Evolutionary conservation across 2,113 vertebrate species (phyloP).

Genomic region (Ia io): DNA sequence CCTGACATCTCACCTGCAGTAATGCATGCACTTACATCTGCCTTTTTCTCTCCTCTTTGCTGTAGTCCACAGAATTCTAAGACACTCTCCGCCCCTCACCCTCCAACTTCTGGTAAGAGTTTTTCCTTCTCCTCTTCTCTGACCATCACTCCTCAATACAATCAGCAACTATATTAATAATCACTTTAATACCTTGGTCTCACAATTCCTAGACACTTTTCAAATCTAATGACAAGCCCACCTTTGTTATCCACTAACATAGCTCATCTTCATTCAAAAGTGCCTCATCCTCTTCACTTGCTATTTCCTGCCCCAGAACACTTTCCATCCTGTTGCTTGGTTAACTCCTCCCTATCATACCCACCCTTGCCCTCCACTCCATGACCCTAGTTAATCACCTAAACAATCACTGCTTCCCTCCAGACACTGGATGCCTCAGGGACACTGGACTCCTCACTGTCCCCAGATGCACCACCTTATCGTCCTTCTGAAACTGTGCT

Average conservation of each 20-base stretch:
- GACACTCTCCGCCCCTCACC: background rate
- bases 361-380: too few relatives aligned
- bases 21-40: background rate
- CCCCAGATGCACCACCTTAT: too few relatives aligned
- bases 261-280: background rate
- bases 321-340: background rate
- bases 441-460: rapidly evolving
- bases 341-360: too few relatives aligned
- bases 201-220: background rate
- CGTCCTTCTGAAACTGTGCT: background rate
- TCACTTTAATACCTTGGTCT: background rate
- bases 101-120: background rate
- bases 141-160: background rate
- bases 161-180: background rate
- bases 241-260: background rate
- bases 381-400: background rate
- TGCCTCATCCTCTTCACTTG: background rate
- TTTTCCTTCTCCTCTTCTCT: background rate
- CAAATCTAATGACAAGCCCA: background rate
- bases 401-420: background rate
- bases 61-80: background rate
- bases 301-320: background rate
- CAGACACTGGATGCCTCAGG: background rate
- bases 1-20: background rate
- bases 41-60: background rate